Evolutionary conservation across 2,113 vertebrate species (phyloP).

Genomic region (Urocitellus parryii): DNA sequence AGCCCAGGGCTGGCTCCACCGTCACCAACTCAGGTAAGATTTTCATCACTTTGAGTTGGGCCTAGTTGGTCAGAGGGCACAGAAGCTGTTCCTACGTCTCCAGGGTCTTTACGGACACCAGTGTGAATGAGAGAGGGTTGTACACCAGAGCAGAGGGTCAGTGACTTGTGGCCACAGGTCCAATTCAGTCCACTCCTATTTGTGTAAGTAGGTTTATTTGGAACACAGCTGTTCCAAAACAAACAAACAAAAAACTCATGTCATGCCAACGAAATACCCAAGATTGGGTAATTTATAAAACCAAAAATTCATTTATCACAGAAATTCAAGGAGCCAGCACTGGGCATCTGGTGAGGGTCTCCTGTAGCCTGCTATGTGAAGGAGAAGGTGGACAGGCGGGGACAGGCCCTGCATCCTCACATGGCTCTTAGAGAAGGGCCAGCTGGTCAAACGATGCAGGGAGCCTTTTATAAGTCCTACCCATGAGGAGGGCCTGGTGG

Average conservation of each 20-base stretch:
- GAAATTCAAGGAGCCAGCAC: not conserved
- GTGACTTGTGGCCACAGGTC: rapidly evolving
- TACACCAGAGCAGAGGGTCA: too few relatives aligned
- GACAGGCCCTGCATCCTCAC: too few relatives aligned
- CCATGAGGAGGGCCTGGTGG: not conserved
- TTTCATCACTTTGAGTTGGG: not conserved
- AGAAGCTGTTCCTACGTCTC: not conserved
- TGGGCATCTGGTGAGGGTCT: not conserved
- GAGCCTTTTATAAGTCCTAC: not conserved
- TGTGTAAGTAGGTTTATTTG: not conserved
- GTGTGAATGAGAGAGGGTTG: too few relatives aligned
- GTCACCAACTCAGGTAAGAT: not conserved
- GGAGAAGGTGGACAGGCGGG: not conserved
- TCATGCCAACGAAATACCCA: too few relatives aligned
- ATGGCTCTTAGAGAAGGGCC: not conserved
- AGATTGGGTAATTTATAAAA: not conserved
- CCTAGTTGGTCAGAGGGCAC: not conserved
- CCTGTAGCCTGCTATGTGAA: not conserved
- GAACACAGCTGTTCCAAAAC: not conserved
- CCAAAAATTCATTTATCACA: not conserved
- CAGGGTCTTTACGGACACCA: not conserved
- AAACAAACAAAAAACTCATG: too few relatives aligned
- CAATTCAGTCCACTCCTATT: not conserved
- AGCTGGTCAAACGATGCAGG: not conserved
- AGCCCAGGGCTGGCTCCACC: not conserved